These are phyloP conservation scores for Polietes domitor DNA, from an alignment of 2,888 invertebrate genomes.

Conservation along the genomic window DNA sequence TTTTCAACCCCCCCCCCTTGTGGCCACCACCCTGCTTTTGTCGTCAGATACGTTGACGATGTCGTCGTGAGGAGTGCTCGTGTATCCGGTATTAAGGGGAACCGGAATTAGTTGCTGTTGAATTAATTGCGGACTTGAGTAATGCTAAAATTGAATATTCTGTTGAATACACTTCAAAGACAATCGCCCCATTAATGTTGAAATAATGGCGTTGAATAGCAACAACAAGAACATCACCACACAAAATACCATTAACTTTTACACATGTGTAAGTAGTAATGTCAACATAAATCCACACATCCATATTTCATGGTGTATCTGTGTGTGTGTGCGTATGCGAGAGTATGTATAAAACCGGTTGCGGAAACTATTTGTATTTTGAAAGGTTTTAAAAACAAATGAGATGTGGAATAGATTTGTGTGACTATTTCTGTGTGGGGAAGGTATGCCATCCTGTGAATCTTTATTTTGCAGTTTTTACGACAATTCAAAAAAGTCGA, in stretches of 20 bases:
- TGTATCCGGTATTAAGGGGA: neutral
- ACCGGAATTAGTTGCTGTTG: neutral
- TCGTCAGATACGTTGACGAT: neutral
- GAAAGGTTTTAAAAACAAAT: neutral
- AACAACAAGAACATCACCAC: constrained; percentile 5
- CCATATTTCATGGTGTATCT: neutral
- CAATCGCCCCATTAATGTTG: constrained; percentile 14
- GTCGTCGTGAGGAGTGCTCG: neutral
- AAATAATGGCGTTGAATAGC: neutral
- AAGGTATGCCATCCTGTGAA: neutral
- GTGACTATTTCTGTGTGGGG: neutral
- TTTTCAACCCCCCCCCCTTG: neutral
- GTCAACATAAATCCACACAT: neutral
- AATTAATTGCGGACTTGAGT: constrained; percentile 27
- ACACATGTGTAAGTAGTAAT: neutral
- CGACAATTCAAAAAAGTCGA: too few species aligned
- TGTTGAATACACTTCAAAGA: constrained; percentile 3
- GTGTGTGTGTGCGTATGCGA: neutral
- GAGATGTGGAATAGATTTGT: neutral
- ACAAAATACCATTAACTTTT: constrained; percentile 16
- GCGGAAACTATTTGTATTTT: constrained; percentile 2
- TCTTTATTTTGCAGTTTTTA: too few species aligned
- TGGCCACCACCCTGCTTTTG: neutral
- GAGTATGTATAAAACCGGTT: neutral
- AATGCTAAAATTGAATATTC: constrained; percentile 13